A percentile compares a stretch with the other conserved stretches of the same genome.
phyloP scores from a whole-genome alignment of 2,113 vertebrate genomes.

The Lethenteron camtschaticum region DNA sequence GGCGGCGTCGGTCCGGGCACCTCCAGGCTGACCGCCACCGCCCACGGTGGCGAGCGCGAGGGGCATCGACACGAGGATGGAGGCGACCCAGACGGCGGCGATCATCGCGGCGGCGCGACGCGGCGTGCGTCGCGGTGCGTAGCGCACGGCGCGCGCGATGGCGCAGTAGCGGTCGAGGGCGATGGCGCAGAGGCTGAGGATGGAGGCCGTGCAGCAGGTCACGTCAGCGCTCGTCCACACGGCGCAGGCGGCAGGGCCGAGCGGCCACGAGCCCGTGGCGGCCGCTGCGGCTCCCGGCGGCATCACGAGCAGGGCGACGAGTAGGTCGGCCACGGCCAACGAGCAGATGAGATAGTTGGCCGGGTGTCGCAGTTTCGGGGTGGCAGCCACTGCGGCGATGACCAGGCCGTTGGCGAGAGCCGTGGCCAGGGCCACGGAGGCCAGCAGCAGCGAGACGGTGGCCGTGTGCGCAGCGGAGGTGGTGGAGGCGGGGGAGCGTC shows the following conservation, averaged over 20 bases:
- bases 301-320: neutral
- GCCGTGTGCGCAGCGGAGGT: neutral
- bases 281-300: neutral
- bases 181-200: conserved; percentile 2
- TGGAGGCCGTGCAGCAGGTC: conserved; percentile 1
- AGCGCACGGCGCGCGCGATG: conserved; percentile 4
- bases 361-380: neutral
- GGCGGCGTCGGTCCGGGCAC: too few relatives aligned
- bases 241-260: neutral
- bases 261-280: neutral
- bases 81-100: neutral
- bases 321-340: neutral
- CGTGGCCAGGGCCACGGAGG: neutral
- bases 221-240: neutral
- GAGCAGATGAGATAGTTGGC: conserved; percentile 1
- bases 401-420: neutral
- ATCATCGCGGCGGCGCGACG: neutral
- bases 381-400: neutral
- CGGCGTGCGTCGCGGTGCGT: conserved; percentile 1
- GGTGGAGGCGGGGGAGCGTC: too few relatives aligned
- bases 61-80: neutral
- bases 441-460: neutral
- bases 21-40: too few relatives aligned
- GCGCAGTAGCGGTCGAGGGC: conserved; percentile 6
- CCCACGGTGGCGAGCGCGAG: neutral